Base-by-base conservation (phyloP, 2,888 invertebrate genomes). In the Octonoba sinensis region DNA sequence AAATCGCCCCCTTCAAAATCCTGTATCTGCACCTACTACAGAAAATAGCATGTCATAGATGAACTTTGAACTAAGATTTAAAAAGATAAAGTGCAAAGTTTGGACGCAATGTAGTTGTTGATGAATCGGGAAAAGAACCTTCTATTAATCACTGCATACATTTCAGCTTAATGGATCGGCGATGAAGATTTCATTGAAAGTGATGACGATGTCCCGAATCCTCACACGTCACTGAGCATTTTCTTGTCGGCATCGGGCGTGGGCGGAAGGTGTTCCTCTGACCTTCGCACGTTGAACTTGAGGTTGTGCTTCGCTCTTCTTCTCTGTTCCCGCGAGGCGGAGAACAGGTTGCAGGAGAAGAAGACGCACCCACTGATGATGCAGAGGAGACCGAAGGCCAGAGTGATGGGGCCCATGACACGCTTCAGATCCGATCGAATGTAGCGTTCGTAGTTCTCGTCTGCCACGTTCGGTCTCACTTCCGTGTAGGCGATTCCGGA, bases 371-470 rank as follows among this genome's bases (percentile, higher is more conserved):
- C 84, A 0, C 84, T 84, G 22, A 85, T 69, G 20, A 85, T 74
- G 59, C 85, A 69, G 13, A 85, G 73, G 15, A 74, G 76, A 12
- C 85, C 85, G 54, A 84, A 85, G 1, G 77, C 75, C 56, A 85
- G 60, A 62, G 84, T 74, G 66, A 85, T 83, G 18, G 85, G 85
- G 49, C 86, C 86, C 3, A 86, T 69, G 44, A 86, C 75, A 18
- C 86, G 57, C 66, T 83, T 82, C 20, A 85, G 65, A 67, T 85
- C 85, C 1, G 86, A 79, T 3, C 86, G 84, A 46, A 85, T 77
- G 77, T 85, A 86, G 16, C 86, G 67, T 18, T 86, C 83, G 74
- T 86, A 86, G 64, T 86, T 85, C 65, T 84, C 84, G 56, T 84
- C 85, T 24, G 85, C 86, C 16, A 83, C 74, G 57, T 85, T 84